Base-by-base conservation (phyloP, 2,888 invertebrate genomes). In the Leucophenga maculata region DNA sequence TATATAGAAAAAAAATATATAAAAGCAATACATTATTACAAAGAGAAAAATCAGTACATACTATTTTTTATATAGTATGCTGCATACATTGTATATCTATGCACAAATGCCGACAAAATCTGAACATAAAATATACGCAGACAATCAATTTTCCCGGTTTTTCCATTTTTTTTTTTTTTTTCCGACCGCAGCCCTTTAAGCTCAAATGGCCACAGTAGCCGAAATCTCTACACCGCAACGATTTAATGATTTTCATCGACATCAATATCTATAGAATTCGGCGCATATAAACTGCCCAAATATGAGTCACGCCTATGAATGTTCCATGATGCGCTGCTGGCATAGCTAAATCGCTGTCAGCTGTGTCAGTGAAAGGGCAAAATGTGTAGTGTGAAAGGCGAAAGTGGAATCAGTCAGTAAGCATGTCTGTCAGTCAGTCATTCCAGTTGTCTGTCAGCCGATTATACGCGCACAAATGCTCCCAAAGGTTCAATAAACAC, bases 401-500 rank as follows among this genome's bases (percentile, higher is more conserved):
- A 39, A 11, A 39, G 8, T 6, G 39, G 8, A 39, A 9, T 11
- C 39, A 39, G 11, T 39, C 8, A 39, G 39, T 39, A 1, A 39
- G 3, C 1, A 3, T 39, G 8, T 11, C 1, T 39, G 39, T 39
- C 39, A 6, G 39, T 26, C 26, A 3, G 26, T 26, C 26, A 6
- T 3, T 26, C 57, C 9, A 6, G 6, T 8, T 57, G 31, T 14
- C 57, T 57, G 13, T 26, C 57, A 62, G 52, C 11, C 31, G 18
- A 8, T 20, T 16, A 64, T 46, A 32, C 18, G 39, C 46, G 22
- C 16, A 26, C 77, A 81, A 81, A 75, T 78, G 83, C 72, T 69
- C 80, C 79, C 82, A 77, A 71, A 71, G 79, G 81, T 73, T 76
- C 77, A 83, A 81, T 83, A 78, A 77, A 64, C 66, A 67, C 65